Base-by-base conservation (phyloP, 2,888 invertebrate species). In the Agonopterix subpropinquella region DNA sequence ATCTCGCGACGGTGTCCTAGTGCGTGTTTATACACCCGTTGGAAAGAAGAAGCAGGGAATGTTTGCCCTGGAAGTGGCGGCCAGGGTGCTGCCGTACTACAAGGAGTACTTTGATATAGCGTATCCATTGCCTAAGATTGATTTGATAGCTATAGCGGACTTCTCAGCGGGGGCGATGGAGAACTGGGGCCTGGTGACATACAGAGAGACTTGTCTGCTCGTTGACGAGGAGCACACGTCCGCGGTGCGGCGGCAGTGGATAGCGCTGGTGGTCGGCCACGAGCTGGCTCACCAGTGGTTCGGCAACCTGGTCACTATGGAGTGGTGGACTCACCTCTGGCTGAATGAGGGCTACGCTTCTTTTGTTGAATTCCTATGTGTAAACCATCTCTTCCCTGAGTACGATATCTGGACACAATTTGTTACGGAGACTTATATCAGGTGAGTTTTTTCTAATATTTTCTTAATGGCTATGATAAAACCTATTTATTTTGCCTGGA, bases 281-380 rank as follows among this genome's bases (percentile, higher is more conserved):
- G 98, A 99, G 78, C 86, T 99, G 46, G 97, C 98, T 2, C 98
- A 98, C 80, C 97, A 98, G 77, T 99, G 99, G 98, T 99, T 99
- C 82, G 99, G 98, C 7, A 98, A 98, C 77, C 90, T 98, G 44
- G 98, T 98, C 1, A 98, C 98, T 18, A 98, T 98, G 98, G 96
- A 97, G 79, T 98, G 97, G 97, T 98, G 98, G 98, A 97, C 97
- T 1, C 96, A 98, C 83, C 85, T 96, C 36, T 98, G 98, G 98
- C 85, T 98, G 37, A 98, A 98, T 79, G 98, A 98, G 77, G 98
- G 97, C 2, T 97, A 97, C 81, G 98, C 98, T 0, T 95, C 96
- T 0, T 99, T 98, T 90, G 96, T 98, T 43, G 98, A 98, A 78
- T 98, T 96, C 70, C 90, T 98, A 4, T 98, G 98, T 85, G 96